phyloP scores from a whole-genome alignment of 2,888 invertebrate species.

The Orthosia cruda region DNA sequence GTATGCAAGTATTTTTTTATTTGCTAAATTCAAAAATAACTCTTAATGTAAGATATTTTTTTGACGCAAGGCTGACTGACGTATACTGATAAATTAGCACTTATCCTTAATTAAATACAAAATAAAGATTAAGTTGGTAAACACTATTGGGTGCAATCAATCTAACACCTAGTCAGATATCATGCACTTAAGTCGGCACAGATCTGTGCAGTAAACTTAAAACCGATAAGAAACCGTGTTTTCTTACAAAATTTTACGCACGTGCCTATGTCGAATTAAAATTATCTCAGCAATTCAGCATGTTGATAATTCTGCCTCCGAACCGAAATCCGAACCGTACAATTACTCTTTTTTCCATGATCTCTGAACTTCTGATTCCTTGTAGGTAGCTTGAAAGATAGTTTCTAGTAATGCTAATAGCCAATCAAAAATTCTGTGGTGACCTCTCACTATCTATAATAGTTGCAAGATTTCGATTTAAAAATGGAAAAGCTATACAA shows the following conservation, averaged over 20 bases:
- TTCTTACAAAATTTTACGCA: neutral
- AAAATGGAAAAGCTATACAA: neutral
- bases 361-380: neutral
- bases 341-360: neutral
- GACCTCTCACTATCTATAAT: neutral
- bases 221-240: slow-evolving; percentile 12
- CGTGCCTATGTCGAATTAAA: slow-evolving; percentile 6
- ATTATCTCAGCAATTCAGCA: neutral
- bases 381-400: neutral
- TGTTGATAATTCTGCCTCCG: neutral
- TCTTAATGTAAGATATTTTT: slow-evolving; percentile 14
- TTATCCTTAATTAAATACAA: slow-evolving; percentile 35
- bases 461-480: neutral
- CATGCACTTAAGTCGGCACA: slow-evolving; percentile 18
- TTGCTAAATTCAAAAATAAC: too few species aligned
- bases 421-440: neutral
- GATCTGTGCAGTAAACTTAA: slow-evolving; percentile 27
- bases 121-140: slow-evolving; percentile 33
- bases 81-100: slow-evolving; percentile 14
- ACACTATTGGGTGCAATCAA: slow-evolving; percentile 25
- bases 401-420: neutral
- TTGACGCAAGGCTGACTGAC: slow-evolving; percentile 13
- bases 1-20: too few species aligned
- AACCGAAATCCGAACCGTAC: neutral
- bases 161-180: slow-evolving; percentile 24